Conservation (phyloP, 1,140 invertebrate species). For the Monomorium pharaonis region DNA sequence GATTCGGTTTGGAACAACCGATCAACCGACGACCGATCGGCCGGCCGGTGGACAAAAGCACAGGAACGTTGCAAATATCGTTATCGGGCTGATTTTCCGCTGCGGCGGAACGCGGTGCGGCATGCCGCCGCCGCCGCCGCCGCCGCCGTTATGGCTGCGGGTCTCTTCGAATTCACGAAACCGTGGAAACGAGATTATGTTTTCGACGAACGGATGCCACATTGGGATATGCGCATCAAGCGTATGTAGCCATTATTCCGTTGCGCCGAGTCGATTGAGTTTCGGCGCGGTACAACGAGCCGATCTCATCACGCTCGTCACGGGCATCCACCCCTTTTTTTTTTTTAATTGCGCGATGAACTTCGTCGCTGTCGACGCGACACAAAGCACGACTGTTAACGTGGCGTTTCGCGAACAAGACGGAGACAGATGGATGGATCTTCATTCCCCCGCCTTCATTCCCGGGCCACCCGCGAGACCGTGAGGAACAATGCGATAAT, state of each 20-base stretch:
- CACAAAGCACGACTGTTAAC: background rate
- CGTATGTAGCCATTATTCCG: background rate
- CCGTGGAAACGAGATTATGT: constrained; percentile 57
- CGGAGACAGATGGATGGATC: background rate
- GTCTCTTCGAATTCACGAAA: constrained; percentile 53
- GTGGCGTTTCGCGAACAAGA: background rate
- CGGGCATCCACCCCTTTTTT: background rate
- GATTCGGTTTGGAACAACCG: constrained; percentile 56
- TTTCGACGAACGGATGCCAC: constrained; percentile 44
- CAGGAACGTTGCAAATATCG: constrained; percentile 63
- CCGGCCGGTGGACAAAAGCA: constrained; percentile 19
- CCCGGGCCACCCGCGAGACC: constrained; percentile 3
- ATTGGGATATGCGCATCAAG: constrained; percentile 14
- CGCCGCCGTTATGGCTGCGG: constrained; percentile 48
- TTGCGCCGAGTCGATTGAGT: background rate
- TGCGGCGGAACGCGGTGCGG: constrained; percentile 47
- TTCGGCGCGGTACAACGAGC: background rate
- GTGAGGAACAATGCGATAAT: constrained; percentile 30
- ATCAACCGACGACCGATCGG: background rate
- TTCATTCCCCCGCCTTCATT: no score
- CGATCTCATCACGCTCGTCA: background rate
- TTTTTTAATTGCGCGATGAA: background rate
- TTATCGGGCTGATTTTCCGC: constrained; percentile 67
- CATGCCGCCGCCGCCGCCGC: constrained; percentile 23
- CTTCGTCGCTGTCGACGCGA: background rate